These are phyloP conservation scores for Zosterops lateralis DNA, from an alignment of 2,113 vertebrate genomes.

Conservation along the genomic window DNA sequence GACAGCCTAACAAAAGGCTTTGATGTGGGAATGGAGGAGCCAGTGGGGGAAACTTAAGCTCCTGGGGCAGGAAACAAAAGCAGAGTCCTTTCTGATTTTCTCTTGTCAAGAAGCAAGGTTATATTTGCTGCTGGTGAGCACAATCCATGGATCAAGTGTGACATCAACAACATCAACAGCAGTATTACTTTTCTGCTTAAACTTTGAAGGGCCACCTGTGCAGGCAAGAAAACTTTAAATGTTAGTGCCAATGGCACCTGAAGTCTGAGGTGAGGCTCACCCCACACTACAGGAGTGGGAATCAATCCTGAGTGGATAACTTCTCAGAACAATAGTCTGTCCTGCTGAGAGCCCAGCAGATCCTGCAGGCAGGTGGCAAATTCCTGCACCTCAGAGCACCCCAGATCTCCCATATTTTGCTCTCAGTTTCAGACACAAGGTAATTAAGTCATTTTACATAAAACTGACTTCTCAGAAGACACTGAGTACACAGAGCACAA, in stretches of 20 bases:
- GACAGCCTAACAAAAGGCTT: neutral
- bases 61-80: neutral
- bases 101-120: neutral
- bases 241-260: neutral
- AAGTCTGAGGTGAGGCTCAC: neutral
- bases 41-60: neutral
- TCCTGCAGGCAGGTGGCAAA: neutral
- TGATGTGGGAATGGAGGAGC: neutral
- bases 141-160: neutral
- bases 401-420: neutral
- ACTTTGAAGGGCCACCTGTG: neutral
- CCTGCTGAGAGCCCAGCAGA: neutral
- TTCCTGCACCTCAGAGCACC: neutral
- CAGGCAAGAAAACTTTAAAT: neutral
- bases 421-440: neutral
- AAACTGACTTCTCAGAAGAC: neutral
- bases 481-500: neutral
- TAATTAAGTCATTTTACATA: neutral
- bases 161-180: neutral
- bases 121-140: neutral
- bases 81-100: neutral
- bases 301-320: neutral
- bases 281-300: neutral
- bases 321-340: neutral
- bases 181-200: neutral